phyloP scores from a whole-genome alignment of 2,113 vertebrate species.

The Chionomys nivalis region DNA sequence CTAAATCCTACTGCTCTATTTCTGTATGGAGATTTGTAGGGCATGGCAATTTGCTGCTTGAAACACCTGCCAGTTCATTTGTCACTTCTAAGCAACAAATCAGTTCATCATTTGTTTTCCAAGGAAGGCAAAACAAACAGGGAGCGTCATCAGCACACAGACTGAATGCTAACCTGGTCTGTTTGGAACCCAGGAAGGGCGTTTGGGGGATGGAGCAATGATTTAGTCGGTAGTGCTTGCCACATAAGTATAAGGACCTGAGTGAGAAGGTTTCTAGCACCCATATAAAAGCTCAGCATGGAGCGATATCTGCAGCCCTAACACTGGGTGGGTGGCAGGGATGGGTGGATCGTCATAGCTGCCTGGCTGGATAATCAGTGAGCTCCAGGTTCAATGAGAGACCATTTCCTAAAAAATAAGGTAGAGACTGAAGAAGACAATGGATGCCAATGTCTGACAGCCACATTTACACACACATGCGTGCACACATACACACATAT shows the following conservation, averaged over 20 bases:
- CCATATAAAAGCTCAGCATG: background rate
- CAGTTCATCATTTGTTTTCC: constrained; percentile 73
- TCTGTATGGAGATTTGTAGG: background rate
- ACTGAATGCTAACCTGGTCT: constrained; percentile 6
- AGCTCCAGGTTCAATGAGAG: background rate
- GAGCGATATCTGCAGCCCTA: background rate
- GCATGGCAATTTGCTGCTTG: background rate
- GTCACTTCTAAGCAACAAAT: constrained; percentile 56
- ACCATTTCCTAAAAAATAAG: background rate
- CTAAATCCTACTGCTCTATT: fast-evolving
- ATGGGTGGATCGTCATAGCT: background rate
- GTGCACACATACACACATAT: background rate
- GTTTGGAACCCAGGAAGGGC: constrained; percentile 27
- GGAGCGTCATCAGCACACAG: constrained; percentile 16
- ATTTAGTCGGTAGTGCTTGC: background rate
- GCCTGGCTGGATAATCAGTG: background rate
- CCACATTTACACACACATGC: background rate
- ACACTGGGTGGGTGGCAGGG: background rate
- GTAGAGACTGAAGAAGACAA: background rate
- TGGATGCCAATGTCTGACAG: background rate
- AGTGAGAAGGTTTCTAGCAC: too few species aligned
- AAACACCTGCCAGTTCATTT: constrained; percentile 42
- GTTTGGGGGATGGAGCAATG: background rate
- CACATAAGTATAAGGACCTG: too few species aligned
- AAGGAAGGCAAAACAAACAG: constrained; percentile 66